phyloP scores from a whole-genome alignment of 2,888 invertebrate species.

The Asteroscopus sphinx region DNA sequence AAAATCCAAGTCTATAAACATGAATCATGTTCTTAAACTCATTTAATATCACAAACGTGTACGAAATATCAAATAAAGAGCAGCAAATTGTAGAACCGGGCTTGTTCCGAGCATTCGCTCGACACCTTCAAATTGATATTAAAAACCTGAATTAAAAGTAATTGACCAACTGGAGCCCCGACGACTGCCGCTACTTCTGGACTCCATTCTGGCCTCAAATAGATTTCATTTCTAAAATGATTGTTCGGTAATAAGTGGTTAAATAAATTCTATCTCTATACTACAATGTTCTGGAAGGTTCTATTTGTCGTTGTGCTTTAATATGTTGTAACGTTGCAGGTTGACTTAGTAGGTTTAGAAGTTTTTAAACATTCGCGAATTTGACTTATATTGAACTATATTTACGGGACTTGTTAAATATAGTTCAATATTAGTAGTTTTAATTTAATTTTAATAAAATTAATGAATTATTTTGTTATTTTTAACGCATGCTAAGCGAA shows the following conservation, averaged over 20 bases:
- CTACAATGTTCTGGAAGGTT: neutral
- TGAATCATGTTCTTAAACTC: constrained; percentile 22
- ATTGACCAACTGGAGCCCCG: constrained; percentile 23
- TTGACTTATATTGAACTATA: no score
- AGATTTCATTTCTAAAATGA: constrained; percentile 4
- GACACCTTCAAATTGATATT: constrained; percentile 37
- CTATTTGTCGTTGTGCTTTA: neutral
- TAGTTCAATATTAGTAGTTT: no score
- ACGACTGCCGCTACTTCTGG: constrained; percentile 1
- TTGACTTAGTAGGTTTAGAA: no score
- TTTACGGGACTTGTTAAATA: no score
- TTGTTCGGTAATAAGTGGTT: neutral
- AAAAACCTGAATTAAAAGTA: constrained; percentile 45
- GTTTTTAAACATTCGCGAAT: no score
- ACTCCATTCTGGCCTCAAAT: constrained; percentile 4
- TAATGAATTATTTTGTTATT: no score
- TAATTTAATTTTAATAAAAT: no score
- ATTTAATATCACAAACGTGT: constrained; percentile 35
- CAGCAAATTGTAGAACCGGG: neutral
- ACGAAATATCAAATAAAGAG: constrained; percentile 36
- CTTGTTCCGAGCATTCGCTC: constrained; percentile 6
- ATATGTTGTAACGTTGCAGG: neutral
- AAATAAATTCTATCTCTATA: neutral
- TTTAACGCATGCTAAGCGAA: no score
- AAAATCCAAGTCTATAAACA: constrained; percentile 8